Evolutionary conservation across 2,888 invertebrate genomes (phyloP), one percentile per base, ranked within the genome.

Genomic region (Lottia gigantea): DNA sequence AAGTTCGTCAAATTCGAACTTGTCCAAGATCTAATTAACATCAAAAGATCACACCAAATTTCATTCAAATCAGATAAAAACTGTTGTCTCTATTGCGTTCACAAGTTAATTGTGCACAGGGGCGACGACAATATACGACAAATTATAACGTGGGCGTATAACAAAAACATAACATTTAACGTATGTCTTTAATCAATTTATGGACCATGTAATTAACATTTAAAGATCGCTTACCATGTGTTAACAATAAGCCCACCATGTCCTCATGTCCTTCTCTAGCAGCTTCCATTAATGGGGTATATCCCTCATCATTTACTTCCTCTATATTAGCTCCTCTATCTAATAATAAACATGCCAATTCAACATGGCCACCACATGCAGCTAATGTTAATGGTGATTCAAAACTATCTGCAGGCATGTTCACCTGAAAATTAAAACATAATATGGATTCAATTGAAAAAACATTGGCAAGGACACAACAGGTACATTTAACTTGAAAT

Each of bases 341-440:
- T 78, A 99, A 94, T 75, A 99, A 91, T 82, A 99, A 90, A 91
- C 96, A 94, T 6, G 98, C 98, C 83, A 99, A 91, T 88, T 98
- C 98, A 68, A 97, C 96, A 90, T 99, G 98, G 12, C 99, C 99
- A 74, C 98, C 98, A 90, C 98, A 98, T 64, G 98, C 98, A 68
- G 99, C 99, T 81, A 99, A 90, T 46, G 98, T 99, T 79, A 99
- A 91, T 26, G 99, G 99, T 11, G 98, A 98, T 91, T 99, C 99
- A 90, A 98, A 98, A 89, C 98, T 97, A 90, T 98, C 98, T 66
- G 97, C 96, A 70, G 98, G 98, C 97, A 99, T 97, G 90, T 99
- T 99, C 71, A 97, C 96, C 91, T 85, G 66, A 6, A 78, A 66
- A 40, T 31, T 31, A 40, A 67, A 0, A 65, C n/a, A 16, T 16